Evolutionary conservation across 2,113 vertebrate species (phyloP), one percentile per base, ranked within the genome.

Genomic region (Oryzias celebensis): DNA sequence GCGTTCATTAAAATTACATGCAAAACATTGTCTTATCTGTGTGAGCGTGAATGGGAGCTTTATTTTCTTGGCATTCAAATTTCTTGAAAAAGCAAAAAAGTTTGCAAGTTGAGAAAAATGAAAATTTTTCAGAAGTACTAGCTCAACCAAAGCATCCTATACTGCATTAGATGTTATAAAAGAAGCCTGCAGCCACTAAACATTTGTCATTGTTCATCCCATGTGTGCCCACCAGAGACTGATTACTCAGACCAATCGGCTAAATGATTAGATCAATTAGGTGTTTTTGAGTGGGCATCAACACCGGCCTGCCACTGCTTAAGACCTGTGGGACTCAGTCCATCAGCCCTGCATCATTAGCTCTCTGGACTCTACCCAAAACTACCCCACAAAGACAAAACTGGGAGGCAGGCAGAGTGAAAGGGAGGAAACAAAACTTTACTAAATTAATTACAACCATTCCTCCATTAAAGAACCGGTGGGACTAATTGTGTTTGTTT

Each of bases 181-280:
- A 47, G 23, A 13, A 46, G 23, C 31, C 13, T 16, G 5, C 7
- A 84, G 78, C 75, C 76, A 67, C 68, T 66, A 75, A 83, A 78
- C 71, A 81, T 79, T 71, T 83, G 83, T 82, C 85, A 82, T 68
- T 81, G 82, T 82, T 83, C 71, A 73, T 87, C 82, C 78, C 64
- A 44, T 64, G 62, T 70, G 82, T 79, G 69, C 50, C 80, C 82
- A 80, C 80, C 68, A 82, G 77, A 88, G 84, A 88, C 80, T 74
- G 72, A 91, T 90, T 85, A 80, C 73, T 85, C 83, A 83, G 86
- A 89, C 86, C 88, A 85, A 87, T 90, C 75, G 61, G 70, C 77
- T 90, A 88, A 91, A 89, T 89, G 82, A 91, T 91, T 88, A 87
- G 83, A 91, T 91, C 87, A 90, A 88, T 91, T 90, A 89, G 82